Base-by-base conservation (phyloP, 2,888 invertebrate species). In the Xylophagus ater region DNA sequence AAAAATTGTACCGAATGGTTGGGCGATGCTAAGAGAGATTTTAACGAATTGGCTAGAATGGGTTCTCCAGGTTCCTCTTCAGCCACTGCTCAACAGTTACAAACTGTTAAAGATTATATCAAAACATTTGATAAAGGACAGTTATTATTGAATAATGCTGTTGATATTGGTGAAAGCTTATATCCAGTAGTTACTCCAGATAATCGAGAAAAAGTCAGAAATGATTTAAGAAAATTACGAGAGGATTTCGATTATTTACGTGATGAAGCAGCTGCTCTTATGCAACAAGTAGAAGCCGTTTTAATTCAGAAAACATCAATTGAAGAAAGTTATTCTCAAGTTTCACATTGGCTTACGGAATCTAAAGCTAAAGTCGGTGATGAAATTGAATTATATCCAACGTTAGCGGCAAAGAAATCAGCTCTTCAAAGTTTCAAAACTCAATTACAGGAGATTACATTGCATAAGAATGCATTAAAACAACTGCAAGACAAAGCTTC, bases 221-320 rank as follows among this genome's bases (percentile, higher is more conserved):
- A 78, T 33, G 88, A 93, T 56, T 61, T 93, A 13, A 72, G 90
- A 54, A 71, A 76, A 44, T 68, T 93, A 37, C 73, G 93, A 47
- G 81, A 84, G 53, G 76, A 77, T 46, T 87, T 87, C 54, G 93
- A 94, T 62, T 73, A 81, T 34, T 74, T 90, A 31, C 76, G 85
- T 4, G 89, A 87, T 59, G 80, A 82, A 59, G 77, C 89, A 0
- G 89, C 86, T 57, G 77, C 78, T 12, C 76, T 88, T 2, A 78
- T 88, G 48, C 89, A 90, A 59, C 81, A 82, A 52, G 81, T 90
- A 13, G 93, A 94, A 68, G 83, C 81, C 1, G 81, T 85, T 25
- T 74, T 93, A 45, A 82, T 90, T 58, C 88, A 92, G 52, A 76
- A 92, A 61, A 86, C 88, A 4, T 89, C 90, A 2, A 89, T 94